Base-by-base conservation (phyloP, 2,888 invertebrate species). In the Actias luna region DNA sequence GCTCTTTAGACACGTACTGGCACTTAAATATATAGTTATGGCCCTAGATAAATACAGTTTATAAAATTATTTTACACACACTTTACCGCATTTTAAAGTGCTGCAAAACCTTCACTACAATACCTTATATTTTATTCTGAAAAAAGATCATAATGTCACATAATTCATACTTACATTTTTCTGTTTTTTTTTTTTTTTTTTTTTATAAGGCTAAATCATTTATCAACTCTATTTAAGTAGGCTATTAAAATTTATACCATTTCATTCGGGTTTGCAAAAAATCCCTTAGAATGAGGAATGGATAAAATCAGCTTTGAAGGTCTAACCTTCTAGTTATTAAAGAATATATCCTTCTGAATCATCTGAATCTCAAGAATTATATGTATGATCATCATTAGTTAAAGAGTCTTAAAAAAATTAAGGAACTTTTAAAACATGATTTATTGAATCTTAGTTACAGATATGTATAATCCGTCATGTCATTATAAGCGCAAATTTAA, bases 21-120 rank as follows among this genome's bases (percentile, higher is more conserved):
- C 55, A 55, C 29, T 50, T 55, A 55, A 55, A 27, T 55, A 29
- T n/a, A 29, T n/a, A 55, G 29, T 29, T 55, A 29, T 16, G 55
- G 16, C 29, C 29, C 16, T 29, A 55, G 3, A 55, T 55, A 29
- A 10, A 55, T 55, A 55, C 55, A 25, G 14, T 52, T 25, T 27
- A 52, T 27, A 52, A 25, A 52, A 52, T 52, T 16, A 52, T 52
- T 52, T 52, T 50, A 8, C 25, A 27, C 14, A 22, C 22, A 22
- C 1, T 50, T 12, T 50, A 50, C 1, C 12, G 8, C 14, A 0
- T 12, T 22, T 22, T 50, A 50, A 50, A 50, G 5, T 25, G 22
- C 2, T 4, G 1, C 3, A 8, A 22, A 16, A 25, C 12, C 2
- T 12, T 10, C 10, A 50, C 42, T 10, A 50, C 22, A 46, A 25